Percentiles rank a stretch among this genome's conserved stretches.
phyloP scores from a whole-genome alignment of 2,888 invertebrate genomes.

The Drosophila tanythrix region DNA sequence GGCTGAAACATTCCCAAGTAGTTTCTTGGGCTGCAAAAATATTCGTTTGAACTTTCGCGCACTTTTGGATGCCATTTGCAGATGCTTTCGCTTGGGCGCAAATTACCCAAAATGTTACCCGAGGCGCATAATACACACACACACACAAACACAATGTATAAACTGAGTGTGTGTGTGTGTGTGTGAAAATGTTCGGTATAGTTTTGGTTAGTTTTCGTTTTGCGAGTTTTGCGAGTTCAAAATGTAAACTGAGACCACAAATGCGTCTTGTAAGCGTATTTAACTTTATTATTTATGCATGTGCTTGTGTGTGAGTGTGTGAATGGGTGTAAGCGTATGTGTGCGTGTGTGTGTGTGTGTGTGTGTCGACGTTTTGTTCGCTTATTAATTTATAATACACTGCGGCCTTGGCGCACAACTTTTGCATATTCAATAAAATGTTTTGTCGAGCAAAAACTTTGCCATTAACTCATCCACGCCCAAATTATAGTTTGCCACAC shows the following conservation, averaged over 20 bases:
- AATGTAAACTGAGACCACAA: conserved; percentile 61
- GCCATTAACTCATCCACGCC: conserved; percentile 47
- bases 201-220: conserved; percentile 52
- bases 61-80: conserved; percentile 58
- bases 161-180: conserved; percentile 11
- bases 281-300: conserved; percentile 80
- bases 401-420: conserved; percentile 71
- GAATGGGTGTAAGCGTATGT: conserved; percentile 14
- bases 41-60: conserved; percentile 64
- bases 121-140: conserved; percentile 47
- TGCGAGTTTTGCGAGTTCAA: conserved; percentile 46
- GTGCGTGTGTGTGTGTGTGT: conserved; percentile 23
- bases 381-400: conserved; percentile 81
- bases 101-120: conserved; percentile 77
- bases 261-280: conserved; percentile 78
- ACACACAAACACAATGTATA: conserved; percentile 15
- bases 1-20: neutral
- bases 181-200: conserved; percentile 35
- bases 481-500: conserved; percentile 25
- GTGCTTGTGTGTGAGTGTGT: conserved; percentile 13
- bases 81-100: conserved; percentile 62
- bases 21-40: conserved; percentile 4
- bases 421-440: conserved; percentile 64
- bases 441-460: conserved; percentile 53
- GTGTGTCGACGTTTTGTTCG: conserved; percentile 55